phyloP scores from a whole-genome alignment of 2,797 vertebrate species.

The Notoglanidium macrostoma region DNA sequence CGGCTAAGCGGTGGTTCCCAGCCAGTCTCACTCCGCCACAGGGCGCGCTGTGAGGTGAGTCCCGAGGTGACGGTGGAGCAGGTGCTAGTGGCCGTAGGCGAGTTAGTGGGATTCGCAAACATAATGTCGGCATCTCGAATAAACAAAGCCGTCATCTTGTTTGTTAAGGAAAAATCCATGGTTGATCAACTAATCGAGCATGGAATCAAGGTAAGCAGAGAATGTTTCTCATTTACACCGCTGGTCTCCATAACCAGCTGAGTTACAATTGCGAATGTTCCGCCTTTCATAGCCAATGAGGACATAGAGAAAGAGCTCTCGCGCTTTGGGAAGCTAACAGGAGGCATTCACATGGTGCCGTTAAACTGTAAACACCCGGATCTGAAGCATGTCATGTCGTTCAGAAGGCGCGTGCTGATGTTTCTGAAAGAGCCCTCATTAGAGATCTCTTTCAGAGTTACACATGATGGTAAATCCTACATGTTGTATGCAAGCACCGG shows the following conservation, averaged over 20 bases:
- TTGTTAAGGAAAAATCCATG: not conserved
- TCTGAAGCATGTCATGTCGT: not conserved
- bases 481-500: not conserved
- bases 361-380: not conserved
- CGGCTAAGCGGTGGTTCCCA: too few species aligned
- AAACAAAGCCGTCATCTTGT: too few species aligned
- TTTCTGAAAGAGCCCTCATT: not conserved
- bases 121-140: not conserved
- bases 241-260: too few species aligned
- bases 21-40: not conserved
- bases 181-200: too few species aligned
- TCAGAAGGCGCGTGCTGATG: not conserved
- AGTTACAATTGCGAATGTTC: not conserved
- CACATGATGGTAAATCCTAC: not conserved
- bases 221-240: not conserved
- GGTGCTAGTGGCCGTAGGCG: not conserved
- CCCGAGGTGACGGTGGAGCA: not conserved
- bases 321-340: not conserved
- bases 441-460: not conserved
- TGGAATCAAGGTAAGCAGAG: not conserved
- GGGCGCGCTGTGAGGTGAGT: not conserved
- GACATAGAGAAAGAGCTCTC: not conserved
- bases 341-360: not conserved
- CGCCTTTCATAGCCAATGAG: not conserved
- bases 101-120: not conserved